Evolutionary conservation across 2,797 vertebrate genomes (phyloP), one percentile per base, ranked within the genome.

Genomic region (Chiroxiphia lanceolata): DNA sequence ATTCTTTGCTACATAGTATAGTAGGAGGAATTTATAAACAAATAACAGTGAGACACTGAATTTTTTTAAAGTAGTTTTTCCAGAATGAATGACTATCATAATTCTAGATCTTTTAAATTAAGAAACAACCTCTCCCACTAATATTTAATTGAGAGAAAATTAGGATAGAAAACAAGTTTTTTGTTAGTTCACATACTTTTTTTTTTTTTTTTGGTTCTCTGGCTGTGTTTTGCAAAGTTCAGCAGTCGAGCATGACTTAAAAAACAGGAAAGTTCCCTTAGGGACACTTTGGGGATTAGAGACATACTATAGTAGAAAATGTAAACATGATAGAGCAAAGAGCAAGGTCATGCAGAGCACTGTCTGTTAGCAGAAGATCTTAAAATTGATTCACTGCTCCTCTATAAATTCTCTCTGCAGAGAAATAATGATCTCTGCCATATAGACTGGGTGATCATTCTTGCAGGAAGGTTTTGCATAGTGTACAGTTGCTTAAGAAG

Each of bases 271-370:
- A 84, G 90, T 97, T 97, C 96, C 95, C 95, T 95, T 94, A 87
- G 96, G 96, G 94, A 96, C 94, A 86, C 89, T 97, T 95, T 71
- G 70, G 74, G 96, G 96, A 97, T 97, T 96, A 96, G 78, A 91
- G 79, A 61, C 96, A 85, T 97, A 95, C 93, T 97, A 91, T 95
- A 94, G 95, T 89, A 96, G 95, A 97, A 96, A 96, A 97, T 96
- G 94, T 97, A 97, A 97, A 97, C 96, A 96, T 44, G 87, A 94
- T 83, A 96, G 93, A 95, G 96, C 96, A 97, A 96, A 95, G 95
- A 97, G 92, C 78, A 94, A 93, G 96, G 96, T 97, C 96, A 96
- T 93, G 84, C 87, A 93, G 89, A 96, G 81, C 94, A 77, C 86
- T 94, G 79, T 90, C 93, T 97, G 94, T 97, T 97, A 96, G 93